These are phyloP conservation scores for Sebastes kiyomatsui DNA, from an alignment of 2,797 vertebrate genomes.

Conservation along the genomic window DNA sequence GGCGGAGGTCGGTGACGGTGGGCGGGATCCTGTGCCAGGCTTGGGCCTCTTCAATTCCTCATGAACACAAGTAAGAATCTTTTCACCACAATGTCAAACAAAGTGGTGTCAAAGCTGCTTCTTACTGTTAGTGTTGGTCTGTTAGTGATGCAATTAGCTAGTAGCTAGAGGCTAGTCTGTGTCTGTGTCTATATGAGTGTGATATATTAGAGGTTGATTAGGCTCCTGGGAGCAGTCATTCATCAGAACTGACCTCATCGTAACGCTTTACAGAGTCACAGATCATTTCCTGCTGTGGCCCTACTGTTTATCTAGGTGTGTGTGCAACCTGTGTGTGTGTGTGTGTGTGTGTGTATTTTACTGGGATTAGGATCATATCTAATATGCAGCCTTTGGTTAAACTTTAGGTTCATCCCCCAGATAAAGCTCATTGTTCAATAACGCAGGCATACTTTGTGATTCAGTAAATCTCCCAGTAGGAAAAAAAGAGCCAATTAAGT, in stretches of 20 bases:
- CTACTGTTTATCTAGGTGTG: constrained; percentile 63
- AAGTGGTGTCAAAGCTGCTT: constrained; percentile 32
- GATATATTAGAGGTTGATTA: constrained; percentile 76
- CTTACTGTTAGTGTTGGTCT: constrained; percentile 47
- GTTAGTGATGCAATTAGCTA: constrained; percentile 56
- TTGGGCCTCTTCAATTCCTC: constrained; percentile 94
- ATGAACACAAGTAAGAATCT: constrained; percentile 95
- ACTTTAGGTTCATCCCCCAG: background rate
- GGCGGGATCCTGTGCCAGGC: constrained; percentile 92
- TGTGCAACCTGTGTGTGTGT: background rate
- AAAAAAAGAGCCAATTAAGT: background rate
- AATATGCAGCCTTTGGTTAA: constrained; percentile 30
- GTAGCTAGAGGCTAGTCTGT: constrained; percentile 54
- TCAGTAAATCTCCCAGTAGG: background rate
- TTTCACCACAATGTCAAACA: constrained; percentile 48
- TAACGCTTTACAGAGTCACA: constrained; percentile 64
- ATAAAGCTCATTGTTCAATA: constrained; percentile 7
- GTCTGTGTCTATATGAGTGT: constrained; percentile 44
- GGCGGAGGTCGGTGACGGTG: constrained; percentile 89
- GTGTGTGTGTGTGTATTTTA: constrained; percentile 19
- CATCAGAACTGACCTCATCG: constrained; percentile 74
- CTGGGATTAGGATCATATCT: constrained; percentile 50
- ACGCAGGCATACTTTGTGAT: background rate
- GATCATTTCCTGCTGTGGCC: constrained; percentile 68
- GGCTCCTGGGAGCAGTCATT: constrained; percentile 69